phyloP scores from a whole-genome alignment of 2,113 vertebrate genomes.

The Neolamprologus caudopunctatus region DNA sequence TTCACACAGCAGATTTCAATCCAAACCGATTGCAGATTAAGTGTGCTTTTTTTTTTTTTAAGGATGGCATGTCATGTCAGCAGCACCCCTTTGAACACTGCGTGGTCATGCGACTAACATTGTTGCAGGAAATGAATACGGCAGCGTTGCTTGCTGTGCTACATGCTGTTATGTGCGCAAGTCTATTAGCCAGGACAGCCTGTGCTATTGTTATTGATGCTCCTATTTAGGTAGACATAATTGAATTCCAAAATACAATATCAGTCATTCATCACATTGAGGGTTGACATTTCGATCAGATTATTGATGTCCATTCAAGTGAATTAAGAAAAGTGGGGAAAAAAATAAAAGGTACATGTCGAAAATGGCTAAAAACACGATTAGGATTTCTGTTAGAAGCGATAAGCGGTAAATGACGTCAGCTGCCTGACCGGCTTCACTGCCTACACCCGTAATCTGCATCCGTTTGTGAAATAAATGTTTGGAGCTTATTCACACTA shows the following conservation, averaged over 20 bases:
- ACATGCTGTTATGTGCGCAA: neutral
- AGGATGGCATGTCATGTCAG: neutral
- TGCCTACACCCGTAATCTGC: slow-evolving; percentile 5
- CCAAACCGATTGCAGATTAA: neutral
- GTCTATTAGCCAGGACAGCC: slow-evolving; percentile 32
- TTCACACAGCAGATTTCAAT: slow-evolving; percentile 9
- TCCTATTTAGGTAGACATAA: slow-evolving; percentile 46
- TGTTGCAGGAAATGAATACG: slow-evolving; percentile 7
- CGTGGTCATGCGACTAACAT: neutral
- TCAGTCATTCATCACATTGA: slow-evolving; percentile 56
- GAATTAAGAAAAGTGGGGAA: neutral
- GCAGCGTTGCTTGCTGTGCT: neutral
- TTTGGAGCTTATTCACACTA: slow-evolving; percentile 10
- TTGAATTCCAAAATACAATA: slow-evolving; percentile 48
- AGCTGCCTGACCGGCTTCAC: neutral
- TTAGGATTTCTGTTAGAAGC: neutral
- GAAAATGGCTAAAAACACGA: neutral
- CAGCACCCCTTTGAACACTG: neutral
- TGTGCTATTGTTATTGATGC: slow-evolving; percentile 53
- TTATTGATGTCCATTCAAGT: slow-evolving; percentile 38
- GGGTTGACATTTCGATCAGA: slow-evolving; percentile 44
- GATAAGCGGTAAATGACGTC: neutral
- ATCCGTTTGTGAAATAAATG: slow-evolving; percentile 23
- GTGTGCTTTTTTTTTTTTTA: neutral
- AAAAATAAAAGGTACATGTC: neutral